phyloP scores from a whole-genome alignment of 2,113 vertebrate species.

The Syngnathus scovelli region DNA sequence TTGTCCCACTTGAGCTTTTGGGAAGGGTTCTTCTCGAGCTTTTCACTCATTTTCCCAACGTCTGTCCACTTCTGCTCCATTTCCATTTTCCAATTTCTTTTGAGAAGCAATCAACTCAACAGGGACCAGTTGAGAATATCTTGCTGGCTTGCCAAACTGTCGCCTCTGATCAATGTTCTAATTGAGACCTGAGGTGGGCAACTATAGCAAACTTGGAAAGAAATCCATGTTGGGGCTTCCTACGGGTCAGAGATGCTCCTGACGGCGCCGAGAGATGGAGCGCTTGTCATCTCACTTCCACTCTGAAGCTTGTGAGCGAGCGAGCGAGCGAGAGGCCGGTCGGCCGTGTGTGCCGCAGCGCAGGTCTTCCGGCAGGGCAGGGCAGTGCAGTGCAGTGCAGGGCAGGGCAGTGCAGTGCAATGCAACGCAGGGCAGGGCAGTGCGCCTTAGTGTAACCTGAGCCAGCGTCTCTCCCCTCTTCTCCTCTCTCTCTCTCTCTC shows the following conservation, averaged over 20 bases:
- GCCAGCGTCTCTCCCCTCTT: constrained; percentile 28
- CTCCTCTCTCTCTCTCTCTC: constrained; percentile 24
- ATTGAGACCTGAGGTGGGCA: constrained; percentile 8
- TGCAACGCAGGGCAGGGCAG: not conserved
- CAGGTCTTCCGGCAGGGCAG: constrained; percentile 20
- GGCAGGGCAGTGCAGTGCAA: too few species aligned
- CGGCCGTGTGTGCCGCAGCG: constrained; percentile 1
- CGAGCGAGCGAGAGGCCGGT: too few species aligned
- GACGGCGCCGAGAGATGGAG: not conserved
- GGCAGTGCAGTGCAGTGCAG: too few species aligned
- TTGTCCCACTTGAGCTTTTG: constrained; percentile 41
- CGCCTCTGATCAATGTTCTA: not conserved
- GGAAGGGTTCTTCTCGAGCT: constrained; percentile 40
- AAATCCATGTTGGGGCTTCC: constrained; percentile 20
- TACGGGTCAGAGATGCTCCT: constrained; percentile 17
- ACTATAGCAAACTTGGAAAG: constrained; percentile 8
- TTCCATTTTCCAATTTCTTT: constrained; percentile 51
- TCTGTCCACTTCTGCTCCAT: constrained; percentile 42
- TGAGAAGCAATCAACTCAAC: constrained; percentile 26
- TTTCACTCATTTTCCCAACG: constrained; percentile 5
- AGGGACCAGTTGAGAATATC: constrained; percentile 9
- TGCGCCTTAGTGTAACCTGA: constrained; percentile 61
- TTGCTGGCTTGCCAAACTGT: not conserved
- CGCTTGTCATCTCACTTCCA: constrained; percentile 31
- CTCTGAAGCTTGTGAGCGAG: constrained; percentile 1